These are phyloP conservation scores for Cantharis nigra DNA, from an alignment of 2,888 invertebrate species.

Conservation along the genomic window DNA sequence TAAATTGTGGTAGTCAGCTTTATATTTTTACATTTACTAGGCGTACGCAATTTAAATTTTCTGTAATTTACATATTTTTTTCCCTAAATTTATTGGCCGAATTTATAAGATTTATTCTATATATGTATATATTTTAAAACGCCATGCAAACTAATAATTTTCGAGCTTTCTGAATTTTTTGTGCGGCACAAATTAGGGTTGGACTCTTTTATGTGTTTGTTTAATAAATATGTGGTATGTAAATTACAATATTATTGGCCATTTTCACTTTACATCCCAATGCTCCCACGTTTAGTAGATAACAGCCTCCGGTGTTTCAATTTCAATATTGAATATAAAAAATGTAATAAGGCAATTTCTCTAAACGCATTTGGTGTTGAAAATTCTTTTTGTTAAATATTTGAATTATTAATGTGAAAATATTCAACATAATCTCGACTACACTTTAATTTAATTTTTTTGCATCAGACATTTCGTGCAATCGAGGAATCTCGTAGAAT, in stretches of 20 bases:
- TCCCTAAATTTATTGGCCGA: neutral
- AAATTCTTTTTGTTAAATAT: neutral
- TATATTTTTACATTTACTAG: conserved; percentile 6
- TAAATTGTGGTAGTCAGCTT: conserved; percentile 6
- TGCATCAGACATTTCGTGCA: too few relatives aligned
- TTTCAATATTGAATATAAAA: neutral
- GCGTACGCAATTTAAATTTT: conserved; percentile 10
- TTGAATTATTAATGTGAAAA: neutral
- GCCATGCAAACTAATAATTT: neutral
- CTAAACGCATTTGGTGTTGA: neutral
- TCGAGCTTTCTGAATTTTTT: neutral
- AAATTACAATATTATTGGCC: neutral
- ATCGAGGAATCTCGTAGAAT: too few relatives aligned
- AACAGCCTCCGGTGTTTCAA: neutral
- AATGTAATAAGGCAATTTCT: neutral
- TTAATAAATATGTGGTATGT: neutral
- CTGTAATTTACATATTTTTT: conserved; percentile 12
- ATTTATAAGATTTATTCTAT: neutral
- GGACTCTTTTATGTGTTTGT: neutral
- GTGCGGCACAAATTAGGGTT: neutral
- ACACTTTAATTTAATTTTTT: neutral
- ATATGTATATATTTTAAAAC: neutral
- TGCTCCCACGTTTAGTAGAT: neutral
- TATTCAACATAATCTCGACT: neutral
- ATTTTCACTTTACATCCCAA: neutral